These are phyloP conservation scores for Tenthredo amoena DNA, from an alignment of 2,888 invertebrate species.

Conservation along the genomic window DNA sequence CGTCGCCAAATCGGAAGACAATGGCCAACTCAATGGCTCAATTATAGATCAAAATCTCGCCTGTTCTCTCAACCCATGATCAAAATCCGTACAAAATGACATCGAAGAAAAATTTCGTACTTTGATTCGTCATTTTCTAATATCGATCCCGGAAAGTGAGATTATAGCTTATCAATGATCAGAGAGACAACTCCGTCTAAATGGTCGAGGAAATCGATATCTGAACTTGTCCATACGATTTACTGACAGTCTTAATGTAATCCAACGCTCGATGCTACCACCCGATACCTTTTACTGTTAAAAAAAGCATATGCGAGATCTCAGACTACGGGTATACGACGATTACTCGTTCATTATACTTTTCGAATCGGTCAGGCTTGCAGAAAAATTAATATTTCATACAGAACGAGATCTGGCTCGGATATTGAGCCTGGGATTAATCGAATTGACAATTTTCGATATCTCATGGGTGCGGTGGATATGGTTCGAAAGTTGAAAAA, in stretches of 20 bases:
- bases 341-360: neutral
- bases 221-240: neutral
- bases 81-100: neutral
- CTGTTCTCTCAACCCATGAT: neutral
- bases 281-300: neutral
- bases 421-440: too few relatives aligned
- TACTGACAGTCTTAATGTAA: neutral
- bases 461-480: too few relatives aligned
- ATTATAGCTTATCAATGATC: neutral
- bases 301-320: neutral
- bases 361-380: neutral
- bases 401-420: too few relatives aligned
- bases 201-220: neutral
- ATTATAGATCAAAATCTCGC: neutral
- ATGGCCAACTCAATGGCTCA: neutral
- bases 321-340: too few relatives aligned
- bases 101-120: neutral
- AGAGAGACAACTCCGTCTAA: neutral
- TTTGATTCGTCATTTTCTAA: neutral
- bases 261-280: neutral
- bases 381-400: too few relatives aligned
- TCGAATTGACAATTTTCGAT: too few relatives aligned
- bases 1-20: neutral
- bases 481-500: too few relatives aligned
- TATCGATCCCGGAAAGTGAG: neutral